phyloP scores from a whole-genome alignment of 1,140 invertebrate species.

The Dysdera silvatica region DNA sequence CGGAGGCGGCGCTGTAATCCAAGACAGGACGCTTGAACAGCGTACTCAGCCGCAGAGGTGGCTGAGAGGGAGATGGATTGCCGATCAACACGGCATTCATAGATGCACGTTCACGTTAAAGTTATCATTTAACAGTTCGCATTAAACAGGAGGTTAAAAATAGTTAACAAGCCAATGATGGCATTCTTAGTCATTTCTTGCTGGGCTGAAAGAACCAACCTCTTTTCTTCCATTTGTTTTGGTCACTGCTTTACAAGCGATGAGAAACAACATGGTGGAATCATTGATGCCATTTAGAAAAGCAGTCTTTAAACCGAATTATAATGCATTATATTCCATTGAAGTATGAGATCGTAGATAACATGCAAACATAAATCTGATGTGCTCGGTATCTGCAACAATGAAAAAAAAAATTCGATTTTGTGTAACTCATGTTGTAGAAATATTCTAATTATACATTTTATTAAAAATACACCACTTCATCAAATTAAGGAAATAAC shows the following conservation, averaged over 20 bases:
- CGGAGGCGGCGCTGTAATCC: too few relatives aligned
- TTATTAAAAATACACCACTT: too few relatives aligned
- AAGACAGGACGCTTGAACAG: too few relatives aligned
- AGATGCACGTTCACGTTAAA: too few relatives aligned
- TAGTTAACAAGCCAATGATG: neutral
- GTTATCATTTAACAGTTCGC: too few relatives aligned
- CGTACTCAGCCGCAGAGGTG: too few relatives aligned
- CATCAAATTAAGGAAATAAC: too few relatives aligned
- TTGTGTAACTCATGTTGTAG: too few relatives aligned
- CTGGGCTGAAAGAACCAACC: neutral
- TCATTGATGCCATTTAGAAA: neutral
- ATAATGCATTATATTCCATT: conserved; percentile 96
- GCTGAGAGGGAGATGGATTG: too few relatives aligned
- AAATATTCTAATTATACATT: too few relatives aligned
- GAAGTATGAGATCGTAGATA: conserved; percentile 99
- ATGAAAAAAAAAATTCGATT: conserved; percentile 29
- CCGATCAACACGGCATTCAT: too few relatives aligned
- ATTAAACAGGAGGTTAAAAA: neutral
- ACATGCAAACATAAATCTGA: conserved; percentile 99
- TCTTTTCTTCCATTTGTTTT: neutral
- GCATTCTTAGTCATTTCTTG: neutral
- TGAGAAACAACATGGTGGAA: conserved; percentile 5
- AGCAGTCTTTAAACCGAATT: conserved; percentile 72
- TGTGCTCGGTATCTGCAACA: conserved; percentile 93
- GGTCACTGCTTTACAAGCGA: neutral